Conservation (phyloP, 2,113 vertebrate species). For the Pluvialis apricaria region DNA sequence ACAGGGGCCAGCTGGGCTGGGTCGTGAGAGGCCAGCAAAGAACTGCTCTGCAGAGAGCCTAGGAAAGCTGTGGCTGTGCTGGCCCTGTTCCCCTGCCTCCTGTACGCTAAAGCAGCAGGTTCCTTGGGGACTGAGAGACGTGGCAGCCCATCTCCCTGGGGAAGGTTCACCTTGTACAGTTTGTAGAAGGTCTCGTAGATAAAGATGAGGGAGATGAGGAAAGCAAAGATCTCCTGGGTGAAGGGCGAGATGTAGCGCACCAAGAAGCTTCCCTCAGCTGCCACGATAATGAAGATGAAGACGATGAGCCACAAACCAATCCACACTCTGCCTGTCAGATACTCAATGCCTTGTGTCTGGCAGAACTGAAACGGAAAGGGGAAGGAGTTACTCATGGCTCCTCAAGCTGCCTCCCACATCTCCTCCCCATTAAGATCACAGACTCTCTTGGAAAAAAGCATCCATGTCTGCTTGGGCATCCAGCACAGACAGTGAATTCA, state of each 20-base stretch:
- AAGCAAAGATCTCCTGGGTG: conserved; percentile 98
- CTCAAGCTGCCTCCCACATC: not conserved
- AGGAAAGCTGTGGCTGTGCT: conserved; percentile 1
- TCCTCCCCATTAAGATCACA: not conserved
- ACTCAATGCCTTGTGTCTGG: conserved; percentile 88
- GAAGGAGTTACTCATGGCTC: not conserved
- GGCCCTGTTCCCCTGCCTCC: not conserved
- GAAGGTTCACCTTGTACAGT: conserved; percentile 84
- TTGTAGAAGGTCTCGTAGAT: conserved; percentile 98
- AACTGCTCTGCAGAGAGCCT: not conserved
- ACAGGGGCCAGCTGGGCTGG: not conserved
- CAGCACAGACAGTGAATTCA: not conserved
- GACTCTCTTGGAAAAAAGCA: not conserved
- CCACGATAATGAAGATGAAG: conserved; percentile 92
- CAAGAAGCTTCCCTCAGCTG: conserved; percentile 94
- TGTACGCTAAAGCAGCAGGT: not conserved
- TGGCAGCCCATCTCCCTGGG: not conserved
- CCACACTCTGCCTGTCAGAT: conserved; percentile 95
- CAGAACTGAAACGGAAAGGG: conserved; percentile 84
- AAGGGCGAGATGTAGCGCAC: conserved; percentile 97
- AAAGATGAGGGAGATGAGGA: conserved; percentile 98
- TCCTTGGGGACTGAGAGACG: not conserved
- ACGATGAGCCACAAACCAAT: conserved; percentile 96
- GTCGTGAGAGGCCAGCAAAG: not conserved
- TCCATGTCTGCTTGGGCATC: not conserved